Base-by-base conservation (phyloP, 37 sponge, comb jelly and placozoan genomes). In the Hormiphora californensis region DNA sequence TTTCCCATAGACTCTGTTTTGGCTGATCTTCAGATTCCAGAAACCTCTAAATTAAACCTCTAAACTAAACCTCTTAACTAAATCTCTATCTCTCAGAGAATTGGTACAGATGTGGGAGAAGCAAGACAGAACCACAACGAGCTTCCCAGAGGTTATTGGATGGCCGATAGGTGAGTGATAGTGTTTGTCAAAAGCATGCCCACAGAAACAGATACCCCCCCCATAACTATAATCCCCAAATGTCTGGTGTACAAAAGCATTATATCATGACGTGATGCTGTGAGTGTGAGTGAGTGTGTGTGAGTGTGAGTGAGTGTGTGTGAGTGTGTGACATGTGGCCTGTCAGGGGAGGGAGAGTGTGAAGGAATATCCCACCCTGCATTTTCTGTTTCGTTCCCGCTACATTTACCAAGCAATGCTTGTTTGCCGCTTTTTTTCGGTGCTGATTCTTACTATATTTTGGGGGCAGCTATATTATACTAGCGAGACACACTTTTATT, bases 121-220 rank as follows among this genome's bases (percentile, higher is more conserved):
- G 81, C 81, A 0, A 73, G 87, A 46, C 89, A 92, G 90, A 68
- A 67, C 63, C 86, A 88, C 21, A 54, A 40, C 31, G 90, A 90
- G 21, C 88, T 63, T 39, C 90, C 93, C 3, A 91, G 92, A 89
- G 95, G 95, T 5, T 91, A 89, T 54, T 94, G 95, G 92, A 85
- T 92, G 32, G 92, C 95, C 15, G 89, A 94, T 86, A 88, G 62
- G 92, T 91, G 33, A 86, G 88, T 90, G 19, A 19, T 33, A 12
- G 27, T 40, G 19, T 12, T 11, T 25, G 9, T 73, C 40, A 36
- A 40, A 12, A 15, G n/a, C n/a, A n/a, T n/a, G n/a, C n/a, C n/a
- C n/a, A n/a, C n/a, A n/a, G n/a, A n/a, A n/a, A n/a, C n/a, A n/a
- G n/a, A n/a, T n/a, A n/a, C n/a, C n/a, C n/a, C n/a, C n/a, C n/a